Evolutionary conservation across 2,888 invertebrate species (phyloP).

Genomic region (Onchidella celtica): DNA sequence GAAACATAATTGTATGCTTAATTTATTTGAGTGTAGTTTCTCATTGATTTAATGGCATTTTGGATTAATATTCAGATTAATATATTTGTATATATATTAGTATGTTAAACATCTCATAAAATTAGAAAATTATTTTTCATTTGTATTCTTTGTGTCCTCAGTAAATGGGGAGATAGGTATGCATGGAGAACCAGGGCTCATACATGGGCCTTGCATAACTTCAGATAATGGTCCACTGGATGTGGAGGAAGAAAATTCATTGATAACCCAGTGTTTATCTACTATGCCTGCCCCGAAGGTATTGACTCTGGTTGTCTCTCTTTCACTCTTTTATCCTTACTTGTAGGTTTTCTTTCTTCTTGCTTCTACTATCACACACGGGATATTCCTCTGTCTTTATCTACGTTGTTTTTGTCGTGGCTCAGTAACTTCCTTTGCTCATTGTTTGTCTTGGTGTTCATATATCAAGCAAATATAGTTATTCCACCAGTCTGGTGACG

Average conservation of each 20-base stretch:
- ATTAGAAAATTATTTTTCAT: too few relatives aligned
- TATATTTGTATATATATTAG: too few relatives aligned
- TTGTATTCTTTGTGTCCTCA: too few relatives aligned
- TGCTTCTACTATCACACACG: background rate
- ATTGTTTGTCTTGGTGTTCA: too few relatives aligned
- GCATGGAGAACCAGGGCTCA: constrained; percentile 37
- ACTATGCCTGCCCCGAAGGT: constrained; percentile 76
- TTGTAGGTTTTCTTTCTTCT: background rate
- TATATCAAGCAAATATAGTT: too few relatives aligned
- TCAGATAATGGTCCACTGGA: constrained; percentile 62
- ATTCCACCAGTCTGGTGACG: too few relatives aligned
- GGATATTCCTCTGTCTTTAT: background rate
- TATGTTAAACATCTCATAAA: too few relatives aligned
- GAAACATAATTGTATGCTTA: too few relatives aligned
- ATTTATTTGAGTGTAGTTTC: too few relatives aligned
- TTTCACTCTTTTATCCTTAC: background rate
- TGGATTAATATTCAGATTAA: too few relatives aligned
- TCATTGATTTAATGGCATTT: too few relatives aligned
- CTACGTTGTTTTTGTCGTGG: background rate
- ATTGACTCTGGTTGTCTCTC: constrained; percentile 34
- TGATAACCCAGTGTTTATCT: constrained; percentile 71
- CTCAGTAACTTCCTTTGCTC: background rate
- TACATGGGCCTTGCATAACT: constrained; percentile 36
- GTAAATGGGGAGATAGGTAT: constrained; percentile 62
- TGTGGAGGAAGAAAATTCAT: constrained; percentile 71